These are phyloP conservation scores for Myiagra hebetior DNA, from an alignment of 2,113 vertebrate genomes.

Conservation along the genomic window DNA sequence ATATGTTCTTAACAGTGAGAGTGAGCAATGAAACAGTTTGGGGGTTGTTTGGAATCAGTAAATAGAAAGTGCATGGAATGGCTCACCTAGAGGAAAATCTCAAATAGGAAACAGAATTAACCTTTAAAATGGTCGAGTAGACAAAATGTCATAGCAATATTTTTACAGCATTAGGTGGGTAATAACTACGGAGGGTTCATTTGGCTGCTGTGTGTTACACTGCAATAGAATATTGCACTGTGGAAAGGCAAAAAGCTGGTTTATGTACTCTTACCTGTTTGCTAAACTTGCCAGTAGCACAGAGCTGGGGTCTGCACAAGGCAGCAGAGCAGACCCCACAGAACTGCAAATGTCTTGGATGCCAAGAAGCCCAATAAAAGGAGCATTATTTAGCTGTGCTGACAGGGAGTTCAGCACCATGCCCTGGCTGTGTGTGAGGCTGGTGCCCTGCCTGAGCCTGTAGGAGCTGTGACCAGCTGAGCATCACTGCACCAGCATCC, in stretches of 20 bases:
- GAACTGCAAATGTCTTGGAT: neutral
- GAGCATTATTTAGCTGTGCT: neutral
- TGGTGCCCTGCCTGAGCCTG: neutral
- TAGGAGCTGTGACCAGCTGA: neutral
- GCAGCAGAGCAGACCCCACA: neutral
- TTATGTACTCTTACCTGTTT: neutral
- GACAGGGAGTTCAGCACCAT: neutral
- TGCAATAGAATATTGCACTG: neutral
- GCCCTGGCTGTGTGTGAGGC: neutral
- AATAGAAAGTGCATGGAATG: slow-evolving; percentile 65
- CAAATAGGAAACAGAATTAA: slow-evolving; percentile 72
- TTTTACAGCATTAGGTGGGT: slow-evolving; percentile 65
- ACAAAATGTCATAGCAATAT: slow-evolving; percentile 72
- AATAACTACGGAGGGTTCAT: slow-evolving; percentile 54
- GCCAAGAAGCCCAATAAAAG: neutral
- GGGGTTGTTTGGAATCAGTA: slow-evolving; percentile 72
- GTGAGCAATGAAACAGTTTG: slow-evolving; percentile 72
- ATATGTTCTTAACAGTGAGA: slow-evolving; percentile 75
- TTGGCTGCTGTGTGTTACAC: slow-evolving; percentile 5
- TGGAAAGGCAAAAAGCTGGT: slow-evolving; percentile 25
- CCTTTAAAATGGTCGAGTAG: slow-evolving; percentile 69
- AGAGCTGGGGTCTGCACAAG: neutral
- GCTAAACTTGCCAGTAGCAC: neutral
- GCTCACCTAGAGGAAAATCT: slow-evolving; percentile 65
- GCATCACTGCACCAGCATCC: neutral